phyloP scores from a whole-genome alignment of 2,113 vertebrate genomes.

The Ancistrus triradiatus region DNA sequence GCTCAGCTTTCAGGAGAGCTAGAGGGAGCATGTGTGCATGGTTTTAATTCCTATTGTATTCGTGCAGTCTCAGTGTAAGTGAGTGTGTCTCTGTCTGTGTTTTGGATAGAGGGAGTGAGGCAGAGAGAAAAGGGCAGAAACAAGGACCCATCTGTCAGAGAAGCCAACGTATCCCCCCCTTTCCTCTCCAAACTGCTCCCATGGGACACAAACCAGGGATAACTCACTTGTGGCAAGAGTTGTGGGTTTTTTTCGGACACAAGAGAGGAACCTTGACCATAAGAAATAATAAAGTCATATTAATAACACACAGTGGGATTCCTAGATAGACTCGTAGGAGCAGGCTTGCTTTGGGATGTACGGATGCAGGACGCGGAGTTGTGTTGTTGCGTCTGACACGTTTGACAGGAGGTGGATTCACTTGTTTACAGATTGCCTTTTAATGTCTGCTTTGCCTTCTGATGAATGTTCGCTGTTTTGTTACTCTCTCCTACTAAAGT shows the following conservation, averaged over 20 bases:
- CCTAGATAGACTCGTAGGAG: neutral
- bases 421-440: conserved; percentile 38
- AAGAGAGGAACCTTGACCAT: conserved; percentile 25
- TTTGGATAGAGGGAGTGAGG: conserved; percentile 66
- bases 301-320: conserved; percentile 16
- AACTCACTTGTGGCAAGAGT: conserved; percentile 77
- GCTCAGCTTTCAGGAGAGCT: conserved; percentile 70
- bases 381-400: conserved; percentile 20
- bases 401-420: conserved; percentile 46
- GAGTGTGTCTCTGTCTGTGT: conserved; percentile 64
- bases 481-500: conserved; percentile 2
- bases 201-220: conserved; percentile 62
- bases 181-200: conserved; percentile 63
- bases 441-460: conserved; percentile 27
- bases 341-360: neutral
- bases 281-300: conserved; percentile 17
- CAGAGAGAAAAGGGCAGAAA: conserved; percentile 73
- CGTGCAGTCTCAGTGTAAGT: conserved; percentile 64
- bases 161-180: conserved; percentile 63
- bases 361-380: neutral
- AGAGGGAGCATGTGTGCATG: conserved; percentile 71
- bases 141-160: conserved; percentile 80
- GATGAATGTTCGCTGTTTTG: conserved; percentile 22
- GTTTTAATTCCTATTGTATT: conserved; percentile 77
- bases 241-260: conserved; percentile 46